Percentiles rank a stretch among this genome's conserved stretches.
phyloP scores from a whole-genome alignment of 1,140 invertebrate species.

The Microvelia longipes region DNA sequence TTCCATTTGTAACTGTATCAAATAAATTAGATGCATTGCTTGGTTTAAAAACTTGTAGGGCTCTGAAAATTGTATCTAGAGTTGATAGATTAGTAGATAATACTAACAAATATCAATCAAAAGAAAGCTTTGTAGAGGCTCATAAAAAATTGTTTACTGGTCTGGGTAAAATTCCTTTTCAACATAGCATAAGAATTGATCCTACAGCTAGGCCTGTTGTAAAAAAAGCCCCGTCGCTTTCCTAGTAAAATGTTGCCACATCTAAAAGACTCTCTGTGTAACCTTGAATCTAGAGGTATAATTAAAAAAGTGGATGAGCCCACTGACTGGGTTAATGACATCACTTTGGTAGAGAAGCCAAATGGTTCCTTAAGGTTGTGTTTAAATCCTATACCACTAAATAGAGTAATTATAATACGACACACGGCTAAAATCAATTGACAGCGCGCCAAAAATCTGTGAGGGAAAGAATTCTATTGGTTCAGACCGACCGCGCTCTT shows the following conservation, averaged over 20 bases:
- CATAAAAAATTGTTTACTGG: no score
- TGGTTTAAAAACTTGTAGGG: background rate
- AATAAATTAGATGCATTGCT: no score
- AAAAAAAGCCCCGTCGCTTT: constrained; percentile 16
- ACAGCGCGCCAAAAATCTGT: no score
- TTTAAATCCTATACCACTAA: constrained; percentile 28
- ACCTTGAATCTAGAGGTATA: constrained; percentile 19
- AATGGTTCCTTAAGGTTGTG: constrained; percentile 28
- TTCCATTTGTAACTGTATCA: no score
- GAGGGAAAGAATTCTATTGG: no score
- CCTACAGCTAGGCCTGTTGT: constrained; percentile 12
- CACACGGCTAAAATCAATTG: no score
- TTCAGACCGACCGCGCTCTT: no score
- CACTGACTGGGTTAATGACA: constrained; percentile 29
- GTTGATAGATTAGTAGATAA: no score
- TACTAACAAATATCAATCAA: no score
- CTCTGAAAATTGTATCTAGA: background rate
- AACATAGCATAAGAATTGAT: background rate
- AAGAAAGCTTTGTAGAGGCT: no score
- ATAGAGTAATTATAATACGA: constrained; percentile 20
- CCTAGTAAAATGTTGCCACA: constrained; percentile 19
- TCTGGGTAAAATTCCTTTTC: constrained; percentile 6
- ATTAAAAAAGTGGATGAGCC: constrained; percentile 24
- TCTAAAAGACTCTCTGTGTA: constrained; percentile 23
- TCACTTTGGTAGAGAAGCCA: constrained; percentile 29